Percentiles rank a stretch among this genome's conserved stretches.
Evolutionary conservation across 2,113 vertebrate genomes (phyloP).

Genomic region (Plestiodon gilberti): DNA sequence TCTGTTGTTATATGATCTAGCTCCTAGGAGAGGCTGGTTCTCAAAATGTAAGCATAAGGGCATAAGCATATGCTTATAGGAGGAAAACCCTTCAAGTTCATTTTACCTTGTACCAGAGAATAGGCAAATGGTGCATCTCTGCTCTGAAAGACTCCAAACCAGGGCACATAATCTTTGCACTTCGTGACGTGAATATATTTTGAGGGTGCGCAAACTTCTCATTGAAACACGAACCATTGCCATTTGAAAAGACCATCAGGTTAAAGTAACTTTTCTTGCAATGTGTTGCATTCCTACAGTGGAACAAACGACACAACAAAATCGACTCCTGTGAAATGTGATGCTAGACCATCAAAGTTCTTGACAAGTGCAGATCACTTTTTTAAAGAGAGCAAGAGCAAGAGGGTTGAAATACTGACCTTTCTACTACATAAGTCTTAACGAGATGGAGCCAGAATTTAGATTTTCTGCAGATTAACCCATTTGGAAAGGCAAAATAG

Average conservation of each 20-base stretch:
- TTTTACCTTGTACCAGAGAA: constrained; percentile 87
- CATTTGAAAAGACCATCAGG: constrained; percentile 66
- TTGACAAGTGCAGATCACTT: background rate
- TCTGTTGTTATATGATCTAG: too few relatives aligned
- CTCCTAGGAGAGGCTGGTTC: background rate
- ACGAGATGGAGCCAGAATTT: background rate
- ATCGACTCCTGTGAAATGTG: background rate
- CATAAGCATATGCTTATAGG: background rate
- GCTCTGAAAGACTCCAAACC: constrained; percentile 69
- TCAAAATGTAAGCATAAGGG: background rate
- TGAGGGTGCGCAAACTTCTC: constrained; percentile 53
- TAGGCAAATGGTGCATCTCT: constrained; percentile 58
- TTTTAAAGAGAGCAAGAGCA: background rate
- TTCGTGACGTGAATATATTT: constrained; percentile 7
- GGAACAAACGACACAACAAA: constrained; percentile 30
- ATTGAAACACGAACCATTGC: constrained; percentile 68
- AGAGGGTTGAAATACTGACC: background rate
- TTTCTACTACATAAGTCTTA: background rate
- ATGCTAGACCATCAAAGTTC: background rate
- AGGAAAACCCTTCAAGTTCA: background rate
- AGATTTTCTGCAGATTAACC: too few relatives aligned
- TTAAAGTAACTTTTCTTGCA: constrained; percentile 58
- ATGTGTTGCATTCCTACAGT: constrained; percentile 72
- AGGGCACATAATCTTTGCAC: constrained; percentile 78
- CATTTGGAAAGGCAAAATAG: background rate